Conservation (phyloP, 30 jellyfish, hydroid and myxozoan genomes). For the Cassiopea xamachana region DNA sequence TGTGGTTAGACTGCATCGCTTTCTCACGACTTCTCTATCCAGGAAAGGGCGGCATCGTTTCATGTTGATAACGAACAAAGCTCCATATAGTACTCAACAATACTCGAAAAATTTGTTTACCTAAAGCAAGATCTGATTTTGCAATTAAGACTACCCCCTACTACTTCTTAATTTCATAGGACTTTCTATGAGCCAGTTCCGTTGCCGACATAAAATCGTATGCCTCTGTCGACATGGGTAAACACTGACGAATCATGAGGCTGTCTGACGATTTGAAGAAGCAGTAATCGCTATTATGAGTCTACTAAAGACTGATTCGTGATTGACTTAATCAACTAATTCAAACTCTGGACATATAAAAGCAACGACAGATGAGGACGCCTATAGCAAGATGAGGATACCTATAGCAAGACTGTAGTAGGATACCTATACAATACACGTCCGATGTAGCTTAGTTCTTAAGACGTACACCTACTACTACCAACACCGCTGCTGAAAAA, state of each 20-base stretch:
- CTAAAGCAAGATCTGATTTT: slow-evolving; percentile 5
- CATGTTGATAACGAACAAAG: neutral
- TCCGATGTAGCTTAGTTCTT: too few species aligned
- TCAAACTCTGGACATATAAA: too few species aligned
- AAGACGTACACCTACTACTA: too few species aligned
- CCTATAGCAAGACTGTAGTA: too few species aligned
- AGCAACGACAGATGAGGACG: too few species aligned
- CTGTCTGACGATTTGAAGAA: neutral
- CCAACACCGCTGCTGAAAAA: too few species aligned
- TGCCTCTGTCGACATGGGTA: neutral
- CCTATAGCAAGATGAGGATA: too few species aligned
- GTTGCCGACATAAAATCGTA: slow-evolving; percentile 1
- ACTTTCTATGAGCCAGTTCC: slow-evolving; percentile 4
- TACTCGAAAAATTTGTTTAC: neutral
- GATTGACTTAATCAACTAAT: neutral
- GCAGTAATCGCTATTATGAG: neutral
- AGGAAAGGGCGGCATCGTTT: slow-evolving; percentile 2
- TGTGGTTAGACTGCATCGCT: neutral
- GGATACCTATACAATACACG: too few species aligned
- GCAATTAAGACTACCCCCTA: slow-evolving; percentile 21
- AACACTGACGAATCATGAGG: neutral
- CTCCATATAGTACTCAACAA: neutral
- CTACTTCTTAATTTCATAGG: neutral
- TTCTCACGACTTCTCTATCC: neutral
- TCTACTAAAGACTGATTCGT: neutral